Percentiles rank a stretch among this genome's conserved stretches.
These are phyloP conservation scores for Turnix velox DNA, from an alignment of 2,113 vertebrate genomes.

Conservation along the genomic window DNA sequence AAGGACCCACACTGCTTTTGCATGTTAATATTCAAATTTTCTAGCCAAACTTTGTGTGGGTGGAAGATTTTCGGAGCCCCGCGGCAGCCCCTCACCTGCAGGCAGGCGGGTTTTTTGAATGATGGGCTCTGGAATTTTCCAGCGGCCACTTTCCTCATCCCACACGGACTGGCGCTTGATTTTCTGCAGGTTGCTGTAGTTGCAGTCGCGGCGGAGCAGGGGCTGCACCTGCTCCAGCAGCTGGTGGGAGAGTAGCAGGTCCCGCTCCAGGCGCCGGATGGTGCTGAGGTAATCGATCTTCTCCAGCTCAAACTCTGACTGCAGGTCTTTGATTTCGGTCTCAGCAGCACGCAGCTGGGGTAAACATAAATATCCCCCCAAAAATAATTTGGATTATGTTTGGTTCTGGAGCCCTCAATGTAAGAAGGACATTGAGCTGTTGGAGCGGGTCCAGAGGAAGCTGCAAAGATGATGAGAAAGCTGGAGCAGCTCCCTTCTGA, in stretches of 20 bases:
- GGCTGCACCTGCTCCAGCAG: constrained; percentile 81
- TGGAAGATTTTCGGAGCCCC: fast-evolving
- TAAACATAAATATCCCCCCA: no score
- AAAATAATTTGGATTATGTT: no score
- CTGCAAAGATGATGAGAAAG: no score
- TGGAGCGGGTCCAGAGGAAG: no score
- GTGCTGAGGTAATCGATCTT: constrained; percentile 83
- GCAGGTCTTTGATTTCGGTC: constrained; percentile 86
- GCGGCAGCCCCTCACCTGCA: constrained; percentile 67
- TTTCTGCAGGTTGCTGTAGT: constrained; percentile 86
- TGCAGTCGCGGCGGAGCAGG: constrained; percentile 81
- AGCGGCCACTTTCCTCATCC: constrained; percentile 82
- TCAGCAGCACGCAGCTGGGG: constrained; percentile 82
- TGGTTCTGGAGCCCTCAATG: no score
- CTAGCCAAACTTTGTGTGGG: neutral
- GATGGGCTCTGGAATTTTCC: constrained; percentile 83
- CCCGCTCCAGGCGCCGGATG: constrained; percentile 80
- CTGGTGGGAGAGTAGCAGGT: constrained; percentile 78
- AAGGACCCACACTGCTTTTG: fast-evolving
- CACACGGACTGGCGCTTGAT: constrained; percentile 76
- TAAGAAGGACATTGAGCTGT: no score
- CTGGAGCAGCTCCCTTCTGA: no score
- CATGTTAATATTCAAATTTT: neutral
- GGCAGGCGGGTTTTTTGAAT: constrained; percentile 82
- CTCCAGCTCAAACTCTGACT: constrained; percentile 84